Base-by-base conservation (phyloP, 2,888 invertebrate genomes). In the Hydriomena furcata region DNA sequence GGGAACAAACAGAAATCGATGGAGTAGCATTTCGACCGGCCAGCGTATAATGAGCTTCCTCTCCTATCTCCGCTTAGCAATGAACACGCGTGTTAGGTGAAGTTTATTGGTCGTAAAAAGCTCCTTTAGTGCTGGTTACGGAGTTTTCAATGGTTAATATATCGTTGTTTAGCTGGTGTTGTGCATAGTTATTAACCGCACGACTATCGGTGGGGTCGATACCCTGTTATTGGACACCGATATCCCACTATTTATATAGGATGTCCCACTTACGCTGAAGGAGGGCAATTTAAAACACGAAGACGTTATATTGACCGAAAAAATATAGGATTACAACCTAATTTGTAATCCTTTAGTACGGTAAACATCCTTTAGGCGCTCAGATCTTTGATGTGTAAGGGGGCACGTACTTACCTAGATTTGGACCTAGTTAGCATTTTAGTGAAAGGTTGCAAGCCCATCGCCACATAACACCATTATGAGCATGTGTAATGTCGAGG, bases 131-230 rank as follows among this genome's bases (percentile, higher is more conserved):
- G 54, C 59, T 81, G 79, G 84, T 66, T 64, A 68, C 65, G 57
- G 42, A 58, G 70, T 70, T 68, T 67, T 68, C 76, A 74, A 79
- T 82, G 71, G 78, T 66, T 79, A 77, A 79, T 82, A 81, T 81
- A 78, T 77, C 70, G 69, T 68, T 68, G 66, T 57, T 57, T 48
- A 48, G 64, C 66, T 73, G 73, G 68, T 68, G 72, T 68, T 72
- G 70, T 72, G 79, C 75, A 75, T 76, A 79, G 73, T 76, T 79
- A 82, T 76, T 82, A 60, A 58, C 38, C 47, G 37, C 53, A 55
- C 43, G 55, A 31, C 51, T 53, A 60, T 58, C 51, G 40, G 35
- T 35, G 32, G 42, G 57, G 53, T 57, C 52, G 36, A 48, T 51
- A 34, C 31, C 48, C 57, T 47, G 40, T 55, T 48, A 51, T 49